phyloP scores from a whole-genome alignment of 2,797 vertebrate species.

The Ciconia nigra region DNA sequence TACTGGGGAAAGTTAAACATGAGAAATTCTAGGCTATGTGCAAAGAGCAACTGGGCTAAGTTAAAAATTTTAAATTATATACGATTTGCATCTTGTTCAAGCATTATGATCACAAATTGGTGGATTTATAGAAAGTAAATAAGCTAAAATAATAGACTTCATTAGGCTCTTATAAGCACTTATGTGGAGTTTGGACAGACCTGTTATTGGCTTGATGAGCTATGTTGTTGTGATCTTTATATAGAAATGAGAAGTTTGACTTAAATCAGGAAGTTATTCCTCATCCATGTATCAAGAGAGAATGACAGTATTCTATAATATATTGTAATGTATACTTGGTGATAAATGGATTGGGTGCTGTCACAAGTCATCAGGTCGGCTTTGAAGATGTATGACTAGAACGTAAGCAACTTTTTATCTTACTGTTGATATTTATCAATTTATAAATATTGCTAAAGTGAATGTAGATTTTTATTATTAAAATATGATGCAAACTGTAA shows the following conservation, averaged over 20 bases:
- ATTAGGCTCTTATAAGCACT: background rate
- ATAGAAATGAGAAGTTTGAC: slow-evolving; percentile 33
- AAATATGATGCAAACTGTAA: slow-evolving; percentile 21
- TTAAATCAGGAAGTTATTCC: slow-evolving; percentile 50
- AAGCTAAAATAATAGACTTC: background rate
- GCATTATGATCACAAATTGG: background rate
- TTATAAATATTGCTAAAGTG: slow-evolving; percentile 45
- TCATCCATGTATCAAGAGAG: slow-evolving; percentile 29
- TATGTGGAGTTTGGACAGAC: background rate
- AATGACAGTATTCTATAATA: slow-evolving; percentile 48
- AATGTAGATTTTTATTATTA: slow-evolving; percentile 28
- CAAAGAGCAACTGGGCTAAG: background rate
- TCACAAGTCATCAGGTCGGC: slow-evolving; percentile 46
- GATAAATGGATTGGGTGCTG: slow-evolving; percentile 53
- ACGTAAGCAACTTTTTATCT: slow-evolving; percentile 41
- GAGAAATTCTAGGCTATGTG: background rate
- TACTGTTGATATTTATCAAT: slow-evolving; percentile 32
- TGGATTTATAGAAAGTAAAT: background rate
- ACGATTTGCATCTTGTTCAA: background rate
- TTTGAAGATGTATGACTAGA: slow-evolving; percentile 43
- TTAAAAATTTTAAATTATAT: background rate
- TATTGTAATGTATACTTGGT: slow-evolving; percentile 53
- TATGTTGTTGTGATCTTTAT: slow-evolving; percentile 29
- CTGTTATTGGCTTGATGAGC: slow-evolving; percentile 43
- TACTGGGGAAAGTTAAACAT: background rate